phyloP scores from a whole-genome alignment of 2,113 vertebrate genomes.

The Noctilio leporinus region DNA sequence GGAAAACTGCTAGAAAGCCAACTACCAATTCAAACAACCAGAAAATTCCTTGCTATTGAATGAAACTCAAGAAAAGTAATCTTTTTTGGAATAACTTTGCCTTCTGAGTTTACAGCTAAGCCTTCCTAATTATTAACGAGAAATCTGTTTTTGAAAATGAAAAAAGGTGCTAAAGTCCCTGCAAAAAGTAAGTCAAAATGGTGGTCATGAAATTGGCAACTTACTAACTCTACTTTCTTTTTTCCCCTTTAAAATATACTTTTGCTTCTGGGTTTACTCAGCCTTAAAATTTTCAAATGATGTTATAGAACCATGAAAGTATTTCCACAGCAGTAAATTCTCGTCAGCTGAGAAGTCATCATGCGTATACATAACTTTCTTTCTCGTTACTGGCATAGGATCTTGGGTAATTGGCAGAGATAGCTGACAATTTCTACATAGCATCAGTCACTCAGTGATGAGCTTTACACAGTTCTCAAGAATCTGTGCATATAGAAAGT shows the following conservation, averaged over 20 bases:
- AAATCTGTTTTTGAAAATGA: slow-evolving; percentile 53
- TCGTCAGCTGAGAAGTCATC: not conserved
- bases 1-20: slow-evolving; percentile 5
- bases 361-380: not conserved
- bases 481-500: not conserved
- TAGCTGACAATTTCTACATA: not conserved
- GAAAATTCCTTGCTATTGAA: slow-evolving; percentile 49
- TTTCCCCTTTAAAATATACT: not conserved
- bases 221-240: not conserved
- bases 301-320: not conserved
- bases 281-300: slow-evolving; percentile 20
- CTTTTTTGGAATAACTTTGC: not conserved
- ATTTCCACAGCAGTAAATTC: not conserved
- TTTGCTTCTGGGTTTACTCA: not conserved
- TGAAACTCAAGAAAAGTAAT: slow-evolving; percentile 9
- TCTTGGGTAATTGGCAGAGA: not conserved
- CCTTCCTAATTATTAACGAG: slow-evolving; percentile 39
- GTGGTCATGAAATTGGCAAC: slow-evolving; percentile 35
- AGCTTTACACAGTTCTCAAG: not conserved
- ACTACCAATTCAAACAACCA: slow-evolving; percentile 13
- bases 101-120: slow-evolving; percentile 33
- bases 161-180: slow-evolving; percentile 38
- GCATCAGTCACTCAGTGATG: not conserved
- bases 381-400: not conserved
- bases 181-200: slow-evolving; percentile 38